Evolutionary conservation across 2,113 vertebrate genomes (phyloP), one percentile per base, ranked within the genome.

Genomic region (Catharus minimus): DNA sequence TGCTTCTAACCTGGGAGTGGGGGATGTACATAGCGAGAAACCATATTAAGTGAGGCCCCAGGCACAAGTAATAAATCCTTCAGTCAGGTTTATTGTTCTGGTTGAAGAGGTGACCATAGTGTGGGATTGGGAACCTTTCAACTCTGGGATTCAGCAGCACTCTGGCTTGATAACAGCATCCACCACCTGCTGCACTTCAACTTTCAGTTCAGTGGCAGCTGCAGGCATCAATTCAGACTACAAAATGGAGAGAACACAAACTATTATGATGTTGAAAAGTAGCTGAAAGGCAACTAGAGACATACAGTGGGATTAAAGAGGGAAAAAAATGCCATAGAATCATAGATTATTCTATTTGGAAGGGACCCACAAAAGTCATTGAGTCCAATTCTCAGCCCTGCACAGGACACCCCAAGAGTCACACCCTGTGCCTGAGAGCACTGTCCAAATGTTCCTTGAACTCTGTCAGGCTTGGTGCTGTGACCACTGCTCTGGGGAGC

Each of bases 51-150:
- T 47, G 44, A 78, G 56, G 56, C n/a, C 53, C 21, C 23, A 55
- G 64, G 68, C 49, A 83, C 15, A 77, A 32, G 41, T 64, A 80
- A 64, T 90, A 92, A 92, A 95, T 58, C 60, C 64, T 86, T 74
- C 50, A 32, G 61, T 53, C 47, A 67, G 52, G 19, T 92, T 90
- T 88, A 69, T 86, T 94, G 64, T 53, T 90, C 53, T 83, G 46
- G 38, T 82, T 73, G 73, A 80, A 81, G 52, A 36, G 16, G 39
- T 83, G 80, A 77, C 65, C 8, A 2, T 1, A 50, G n/a, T 26
- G 39, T 56, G 44, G 27, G 23, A 11, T 38, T 69, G 52, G 44
- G 24, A 91, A 36, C 52, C 58, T 69, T 87, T 94, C 64, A 82
- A 0, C 24, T 16, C 17, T 22, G 36, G 18, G 41, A 75, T 56